Conservation (phyloP, 2,888 invertebrate genomes). For the Scrobipalpa costella region DNA sequence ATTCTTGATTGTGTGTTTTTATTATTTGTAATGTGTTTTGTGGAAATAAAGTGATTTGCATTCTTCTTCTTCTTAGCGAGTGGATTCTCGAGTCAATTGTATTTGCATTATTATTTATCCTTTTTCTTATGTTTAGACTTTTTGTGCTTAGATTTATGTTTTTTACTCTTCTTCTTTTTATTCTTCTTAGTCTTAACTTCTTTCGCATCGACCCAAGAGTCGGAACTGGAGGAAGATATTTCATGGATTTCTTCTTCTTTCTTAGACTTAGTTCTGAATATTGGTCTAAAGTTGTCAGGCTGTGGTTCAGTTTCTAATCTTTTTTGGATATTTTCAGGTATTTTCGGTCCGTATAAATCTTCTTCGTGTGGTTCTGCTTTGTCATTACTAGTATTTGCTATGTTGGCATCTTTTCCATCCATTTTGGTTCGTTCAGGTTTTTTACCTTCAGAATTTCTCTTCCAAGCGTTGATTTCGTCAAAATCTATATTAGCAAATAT, state of each 20-base stretch:
- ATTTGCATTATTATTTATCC: constrained; percentile 58
- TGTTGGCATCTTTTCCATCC: constrained; percentile 26
- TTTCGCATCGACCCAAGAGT: constrained; percentile 78
- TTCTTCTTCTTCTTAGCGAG: too few species aligned
- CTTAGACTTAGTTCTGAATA: constrained; percentile 43
- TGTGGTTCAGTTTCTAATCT: constrained; percentile 43
- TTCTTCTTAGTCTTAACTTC: constrained; percentile 62
- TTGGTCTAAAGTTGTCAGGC: constrained; percentile 43
- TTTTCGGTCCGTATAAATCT: constrained; percentile 81
- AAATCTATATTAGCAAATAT: constrained; percentile 85
- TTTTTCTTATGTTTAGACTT: constrained; percentile 71
- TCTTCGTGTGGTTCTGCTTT: constrained; percentile 31
- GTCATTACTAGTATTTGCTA: constrained; percentile 28
- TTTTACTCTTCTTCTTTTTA: constrained; percentile 72
- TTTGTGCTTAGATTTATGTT: constrained; percentile 69
- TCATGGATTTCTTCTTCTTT: constrained; percentile 41
- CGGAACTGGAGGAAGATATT: constrained; percentile 62
- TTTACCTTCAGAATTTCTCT: constrained; percentile 47
- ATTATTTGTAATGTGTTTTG: too few species aligned
- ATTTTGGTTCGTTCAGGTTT: constrained; percentile 31
- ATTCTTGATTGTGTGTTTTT: too few species aligned
- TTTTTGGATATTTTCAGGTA: constrained; percentile 73
- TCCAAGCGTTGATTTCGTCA: constrained; percentile 79
- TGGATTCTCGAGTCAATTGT: too few species aligned
- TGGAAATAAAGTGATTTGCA: too few species aligned